phyloP scores from a whole-genome alignment of 2,888 invertebrate species.

The Macaria notata region DNA sequence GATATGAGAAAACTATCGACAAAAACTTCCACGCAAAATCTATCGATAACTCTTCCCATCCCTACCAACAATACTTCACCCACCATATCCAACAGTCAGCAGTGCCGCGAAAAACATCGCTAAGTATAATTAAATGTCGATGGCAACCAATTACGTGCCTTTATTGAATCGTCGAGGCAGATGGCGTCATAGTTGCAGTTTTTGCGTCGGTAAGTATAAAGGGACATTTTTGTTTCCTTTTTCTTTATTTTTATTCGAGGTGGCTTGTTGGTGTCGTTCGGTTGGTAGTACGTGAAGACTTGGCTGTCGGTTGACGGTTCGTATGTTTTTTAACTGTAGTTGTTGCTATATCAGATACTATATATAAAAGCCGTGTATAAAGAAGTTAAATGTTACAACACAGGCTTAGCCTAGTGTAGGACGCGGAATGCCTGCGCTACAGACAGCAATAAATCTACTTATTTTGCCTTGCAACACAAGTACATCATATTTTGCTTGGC shows the following conservation, averaged over 20 bases:
- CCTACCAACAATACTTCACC: conserved; percentile 9
- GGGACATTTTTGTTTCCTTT: conserved; percentile 7
- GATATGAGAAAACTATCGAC: not conserved
- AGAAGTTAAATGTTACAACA: no score
- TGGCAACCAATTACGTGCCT: conserved; percentile 63
- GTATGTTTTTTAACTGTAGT: no score
- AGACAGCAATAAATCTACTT: no score
- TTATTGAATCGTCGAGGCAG: conserved; percentile 67
- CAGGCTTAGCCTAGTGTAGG: no score
- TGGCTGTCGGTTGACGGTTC: no score
- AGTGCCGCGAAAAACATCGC: conserved; percentile 45
- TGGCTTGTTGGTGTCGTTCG: not conserved
- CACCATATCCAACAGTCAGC: not conserved
- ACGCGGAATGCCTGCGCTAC: no score
- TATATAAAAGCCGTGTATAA: no score
- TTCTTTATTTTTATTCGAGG: not conserved
- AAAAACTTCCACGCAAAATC: not conserved
- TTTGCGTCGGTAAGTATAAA: conserved; percentile 41
- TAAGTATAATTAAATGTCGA: conserved; percentile 64
- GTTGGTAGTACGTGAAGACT: no score
- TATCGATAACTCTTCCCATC: conserved; percentile 4
- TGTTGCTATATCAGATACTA: no score
- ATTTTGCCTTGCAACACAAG: no score
- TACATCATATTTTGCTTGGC: no score
- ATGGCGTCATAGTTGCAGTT: conserved; percentile 42